Base-by-base conservation (phyloP, 2,797 vertebrate genomes). In the Spinibarbus caldwelli region DNA sequence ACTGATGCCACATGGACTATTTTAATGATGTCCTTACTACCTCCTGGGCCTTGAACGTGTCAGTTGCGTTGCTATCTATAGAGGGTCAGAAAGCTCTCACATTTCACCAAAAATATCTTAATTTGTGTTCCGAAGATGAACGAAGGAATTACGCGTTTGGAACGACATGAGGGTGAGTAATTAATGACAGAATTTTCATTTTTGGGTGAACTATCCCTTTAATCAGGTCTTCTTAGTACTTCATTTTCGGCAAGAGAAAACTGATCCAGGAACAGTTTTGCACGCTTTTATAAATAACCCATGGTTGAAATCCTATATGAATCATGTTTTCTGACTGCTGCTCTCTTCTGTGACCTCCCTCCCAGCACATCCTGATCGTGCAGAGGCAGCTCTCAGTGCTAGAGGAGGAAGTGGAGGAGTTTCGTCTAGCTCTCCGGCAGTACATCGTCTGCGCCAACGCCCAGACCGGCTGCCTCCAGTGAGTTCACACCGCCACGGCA, bases 311-410 rank as follows among this genome's bases (percentile, higher is more conserved):
- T 34, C 31, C n/a, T 59, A 10, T 36, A 38, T 76, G 66, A 71
- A 38, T 14, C 43, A 14, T 72, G n/a, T 62, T 43, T 43, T 70
- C 31, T 71, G 31, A 21, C 79, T 34, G 49, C 38, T 54, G 47
- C 34, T 80, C n/a, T 86, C 31, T 78, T 21, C 19, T 23, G 17
- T 36, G 26, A 41, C 52, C 19, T 82, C 34, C 23, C 70, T 85
- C 43, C 21, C 92, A 99, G 97, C 97, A 98, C 90, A 96, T 98
- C 92, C 95, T 98, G 94, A 96, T 98, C 0, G 95, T 98, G 87
- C 97, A 98, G 91, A 93, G 96, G 87, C 97, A 97, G 94, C 96
- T 98, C 90, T 94, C 95, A 0, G 97, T 97, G 92, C 86, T 96
- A 91, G 95, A 96, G 91, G 97, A 97, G 45, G 97, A 97, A 85